phyloP scores from a whole-genome alignment of 2,888 invertebrate genomes.

The Megalurothrips usitatus region DNA sequence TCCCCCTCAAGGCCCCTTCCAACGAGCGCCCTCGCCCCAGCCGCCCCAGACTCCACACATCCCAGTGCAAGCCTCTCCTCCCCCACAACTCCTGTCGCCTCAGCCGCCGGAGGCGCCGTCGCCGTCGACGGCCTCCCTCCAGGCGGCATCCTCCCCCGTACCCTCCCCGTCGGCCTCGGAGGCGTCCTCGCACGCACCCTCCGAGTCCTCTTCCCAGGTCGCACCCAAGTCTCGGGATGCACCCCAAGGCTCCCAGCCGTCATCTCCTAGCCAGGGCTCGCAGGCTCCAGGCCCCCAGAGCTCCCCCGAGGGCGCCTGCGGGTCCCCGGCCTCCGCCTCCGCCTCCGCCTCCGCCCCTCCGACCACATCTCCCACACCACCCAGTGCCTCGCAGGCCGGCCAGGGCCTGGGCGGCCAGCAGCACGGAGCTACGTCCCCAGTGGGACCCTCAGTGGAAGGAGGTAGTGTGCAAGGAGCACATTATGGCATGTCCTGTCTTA shows the following conservation, averaged over 20 bases:
- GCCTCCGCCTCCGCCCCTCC: not conserved
- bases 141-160: not conserved
- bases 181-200: not conserved
- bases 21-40: not conserved
- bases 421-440: not conserved
- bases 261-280: not conserved
- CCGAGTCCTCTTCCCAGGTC: not conserved
- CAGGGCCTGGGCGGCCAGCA: not conserved
- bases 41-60: not conserved
- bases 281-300: not conserved
- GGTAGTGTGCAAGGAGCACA: conserved; percentile 11
- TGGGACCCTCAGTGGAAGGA: conserved; percentile 23
- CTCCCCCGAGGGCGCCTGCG: not conserved
- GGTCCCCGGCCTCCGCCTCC: not conserved
- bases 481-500: conserved; percentile 16
- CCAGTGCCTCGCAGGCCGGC: not conserved
- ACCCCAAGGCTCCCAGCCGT: not conserved
- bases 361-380: not conserved
- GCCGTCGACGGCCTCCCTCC: not conserved
- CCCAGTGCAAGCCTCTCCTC: not conserved
- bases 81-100: not conserved
- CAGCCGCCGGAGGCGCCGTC: not conserved
- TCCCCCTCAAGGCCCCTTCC: not conserved
- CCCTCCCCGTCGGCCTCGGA: not conserved
- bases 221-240: not conserved